Conservation (phyloP, 2,113 vertebrate genomes). For the Dromas ardeola region DNA sequence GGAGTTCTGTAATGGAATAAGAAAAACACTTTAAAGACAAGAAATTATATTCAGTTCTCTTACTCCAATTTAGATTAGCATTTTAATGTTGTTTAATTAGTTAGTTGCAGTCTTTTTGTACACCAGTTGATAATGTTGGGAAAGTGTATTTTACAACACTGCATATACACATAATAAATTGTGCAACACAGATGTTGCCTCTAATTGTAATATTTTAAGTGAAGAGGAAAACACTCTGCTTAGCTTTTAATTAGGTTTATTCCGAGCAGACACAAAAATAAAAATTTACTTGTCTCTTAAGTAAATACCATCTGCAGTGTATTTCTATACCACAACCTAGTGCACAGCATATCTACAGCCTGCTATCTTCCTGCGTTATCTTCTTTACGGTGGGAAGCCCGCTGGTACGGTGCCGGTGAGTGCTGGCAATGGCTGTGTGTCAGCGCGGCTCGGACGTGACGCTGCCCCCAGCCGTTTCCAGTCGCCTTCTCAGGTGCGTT, state of each 20-base stretch:
- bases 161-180: background rate
- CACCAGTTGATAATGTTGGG: background rate
- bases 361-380: background rate
- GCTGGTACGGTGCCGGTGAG: background rate
- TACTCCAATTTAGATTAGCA: background rate
- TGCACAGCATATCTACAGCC: background rate
- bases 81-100: background rate
- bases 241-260: constrained; percentile 13
- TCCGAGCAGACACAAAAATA: background rate
- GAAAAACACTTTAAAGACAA: background rate
- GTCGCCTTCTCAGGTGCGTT: accelerated
- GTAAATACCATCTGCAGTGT: background rate
- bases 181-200: background rate
- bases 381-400: background rate
- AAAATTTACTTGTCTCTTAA: background rate
- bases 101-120: background rate
- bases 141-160: background rate
- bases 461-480: background rate
- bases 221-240: background rate
- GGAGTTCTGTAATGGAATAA: background rate
- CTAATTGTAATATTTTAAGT: constrained; percentile 17
- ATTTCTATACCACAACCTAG: background rate
- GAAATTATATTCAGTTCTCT: background rate
- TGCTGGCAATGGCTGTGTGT: accelerated
- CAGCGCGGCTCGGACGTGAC: accelerated